A percentile compares a stretch with the other conserved stretches of the same genome.
Evolutionary conservation across 2,888 invertebrate species (phyloP).

Genomic region (Eretmocerus hayati): DNA sequence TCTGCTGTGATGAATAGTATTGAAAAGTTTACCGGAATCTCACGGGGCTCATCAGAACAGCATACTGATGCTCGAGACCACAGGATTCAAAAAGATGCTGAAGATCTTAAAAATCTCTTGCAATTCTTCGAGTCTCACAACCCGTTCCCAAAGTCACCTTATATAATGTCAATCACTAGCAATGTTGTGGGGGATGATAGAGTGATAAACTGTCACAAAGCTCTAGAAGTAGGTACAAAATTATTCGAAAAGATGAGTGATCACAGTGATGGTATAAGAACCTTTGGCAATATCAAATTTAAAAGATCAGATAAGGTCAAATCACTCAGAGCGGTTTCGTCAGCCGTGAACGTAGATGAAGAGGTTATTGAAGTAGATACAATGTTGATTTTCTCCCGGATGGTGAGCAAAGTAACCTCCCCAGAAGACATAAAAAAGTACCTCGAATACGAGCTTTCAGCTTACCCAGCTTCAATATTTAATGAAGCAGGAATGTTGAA

Average conservation of each 20-base stretch:
- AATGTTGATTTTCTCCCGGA: constrained; percentile 25
- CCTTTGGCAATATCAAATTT: background rate
- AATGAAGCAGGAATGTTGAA: constrained; percentile 27
- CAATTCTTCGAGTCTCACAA: constrained; percentile 36
- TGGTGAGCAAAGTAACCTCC: constrained; percentile 18
- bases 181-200: constrained; percentile 24
- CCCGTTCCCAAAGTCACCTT: constrained; percentile 30
- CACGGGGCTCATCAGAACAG: constrained; percentile 29
- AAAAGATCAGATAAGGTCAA: background rate
- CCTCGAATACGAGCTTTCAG: constrained; percentile 31
- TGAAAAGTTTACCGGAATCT: constrained; percentile 15
- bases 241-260: no score
- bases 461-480: constrained; percentile 32
- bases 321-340: background rate
- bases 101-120: constrained; percentile 31
- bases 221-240: constrained; percentile 29
- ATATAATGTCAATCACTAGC: constrained; percentile 25
- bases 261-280: background rate
- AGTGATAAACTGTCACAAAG: constrained; percentile 28
- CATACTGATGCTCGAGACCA: constrained; percentile 41
- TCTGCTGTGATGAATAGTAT: constrained; percentile 23
- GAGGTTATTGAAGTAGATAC: constrained; percentile 27
- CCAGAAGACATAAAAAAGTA: constrained; percentile 30
- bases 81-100: constrained; percentile 32
- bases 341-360: constrained; percentile 27